A percentile compares a stretch with the other conserved stretches of the same genome.
Evolutionary conservation across 1,140 invertebrate species (phyloP).

Genomic region (Contarinia nasturtii): DNA sequence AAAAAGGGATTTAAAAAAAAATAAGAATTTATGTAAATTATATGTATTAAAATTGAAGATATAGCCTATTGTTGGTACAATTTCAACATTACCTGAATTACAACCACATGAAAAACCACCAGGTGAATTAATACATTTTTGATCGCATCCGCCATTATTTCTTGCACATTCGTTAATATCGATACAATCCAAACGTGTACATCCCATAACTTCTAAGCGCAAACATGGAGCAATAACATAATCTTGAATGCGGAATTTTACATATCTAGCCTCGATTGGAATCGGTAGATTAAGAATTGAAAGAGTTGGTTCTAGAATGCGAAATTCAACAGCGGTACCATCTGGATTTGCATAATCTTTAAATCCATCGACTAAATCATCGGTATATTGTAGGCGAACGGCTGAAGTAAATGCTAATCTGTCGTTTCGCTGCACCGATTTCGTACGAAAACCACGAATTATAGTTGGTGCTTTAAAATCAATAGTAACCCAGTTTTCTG

Average conservation of each 20-base stretch:
- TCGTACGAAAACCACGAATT: conserved; percentile 73
- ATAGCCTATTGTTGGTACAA: too few relatives aligned
- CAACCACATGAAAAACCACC: conserved; percentile 78
- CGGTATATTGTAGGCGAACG: conserved; percentile 68
- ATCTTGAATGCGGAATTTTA: conserved; percentile 77
- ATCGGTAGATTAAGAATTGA: conserved; percentile 77
- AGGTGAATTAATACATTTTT: conserved; percentile 77
- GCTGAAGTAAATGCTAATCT: conserved; percentile 73
- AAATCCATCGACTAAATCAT: conserved; percentile 74
- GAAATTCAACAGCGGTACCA: conserved; percentile 80
- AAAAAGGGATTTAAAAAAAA: too few relatives aligned
- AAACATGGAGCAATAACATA: conserved; percentile 76
- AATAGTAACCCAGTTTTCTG: conserved; percentile 70
- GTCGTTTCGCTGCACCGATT: conserved; percentile 63
- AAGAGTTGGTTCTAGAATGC: conserved; percentile 66
- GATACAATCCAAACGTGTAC: conserved; percentile 70
- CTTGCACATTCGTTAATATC: conserved; percentile 83
- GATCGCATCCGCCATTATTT: conserved; percentile 85
- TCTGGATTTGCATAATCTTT: conserved; percentile 82
- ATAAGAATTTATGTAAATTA: too few relatives aligned
- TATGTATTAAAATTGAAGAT: too few relatives aligned
- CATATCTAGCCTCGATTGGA: conserved; percentile 77
- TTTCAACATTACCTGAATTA: conserved; percentile 50
- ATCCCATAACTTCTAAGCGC: conserved; percentile 85
- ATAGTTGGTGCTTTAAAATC: conserved; percentile 82